These are phyloP conservation scores for Ophthalmolycus amberensis DNA, from an alignment of 2,113 vertebrate genomes.

Conservation along the genomic window DNA sequence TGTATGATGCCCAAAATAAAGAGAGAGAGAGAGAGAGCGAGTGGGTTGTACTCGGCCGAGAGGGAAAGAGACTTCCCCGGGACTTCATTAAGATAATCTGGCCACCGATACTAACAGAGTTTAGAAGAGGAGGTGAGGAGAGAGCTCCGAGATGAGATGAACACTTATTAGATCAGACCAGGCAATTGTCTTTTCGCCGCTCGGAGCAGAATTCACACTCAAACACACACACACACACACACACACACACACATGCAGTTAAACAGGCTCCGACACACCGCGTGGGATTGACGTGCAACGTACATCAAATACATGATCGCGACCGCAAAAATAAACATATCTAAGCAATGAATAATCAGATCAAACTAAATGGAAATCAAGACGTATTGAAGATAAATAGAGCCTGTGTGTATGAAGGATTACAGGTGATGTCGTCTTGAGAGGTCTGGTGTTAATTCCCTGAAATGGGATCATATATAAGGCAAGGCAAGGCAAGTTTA, in stretches of 20 bases:
- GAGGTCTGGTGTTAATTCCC: background rate
- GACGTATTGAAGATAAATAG: background rate
- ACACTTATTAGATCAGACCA: slow-evolving; percentile 85
- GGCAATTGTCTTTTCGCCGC: slow-evolving; percentile 72
- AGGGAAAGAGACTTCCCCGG: slow-evolving; percentile 78
- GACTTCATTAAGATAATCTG: slow-evolving; percentile 87
- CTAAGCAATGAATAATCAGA: background rate
- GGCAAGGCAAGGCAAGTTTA: too few relatives aligned
- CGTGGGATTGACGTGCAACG: slow-evolving; percentile 8
- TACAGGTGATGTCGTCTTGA: background rate
- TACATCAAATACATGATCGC: background rate
- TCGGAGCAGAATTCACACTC: slow-evolving; percentile 66
- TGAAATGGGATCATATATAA: background rate
- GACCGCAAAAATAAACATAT: background rate
- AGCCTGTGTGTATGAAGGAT: background rate
- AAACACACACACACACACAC: slow-evolving; percentile 38
- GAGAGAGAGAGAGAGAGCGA: background rate
- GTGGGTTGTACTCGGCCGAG: background rate
- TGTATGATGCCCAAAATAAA: slow-evolving; percentile 11
- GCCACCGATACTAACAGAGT: slow-evolving; percentile 84
- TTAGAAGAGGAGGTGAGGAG: slow-evolving; percentile 79
- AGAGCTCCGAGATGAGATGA: slow-evolving; percentile 84
- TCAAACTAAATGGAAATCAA: background rate
- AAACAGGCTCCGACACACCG: slow-evolving; percentile 34
- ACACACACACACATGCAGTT: slow-evolving; percentile 17